phyloP scores from a whole-genome alignment of 2,113 vertebrate species.

The Nematolebias whitei region DNA sequence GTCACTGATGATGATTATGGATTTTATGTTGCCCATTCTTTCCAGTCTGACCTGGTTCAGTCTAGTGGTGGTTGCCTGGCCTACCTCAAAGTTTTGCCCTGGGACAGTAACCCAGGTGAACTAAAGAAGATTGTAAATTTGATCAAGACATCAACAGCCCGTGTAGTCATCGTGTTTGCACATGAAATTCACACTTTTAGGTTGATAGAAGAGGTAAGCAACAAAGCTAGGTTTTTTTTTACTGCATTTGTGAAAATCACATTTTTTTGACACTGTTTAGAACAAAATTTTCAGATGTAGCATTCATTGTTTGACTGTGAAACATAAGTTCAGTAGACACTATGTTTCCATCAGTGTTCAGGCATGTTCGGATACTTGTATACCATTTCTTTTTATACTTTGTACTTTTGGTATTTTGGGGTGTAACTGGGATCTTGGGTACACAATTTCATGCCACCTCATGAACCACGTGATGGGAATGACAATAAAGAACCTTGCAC shows the following conservation, averaged over 20 bases:
- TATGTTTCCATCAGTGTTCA: too few species aligned
- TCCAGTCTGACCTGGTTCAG: not conserved
- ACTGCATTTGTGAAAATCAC: not conserved
- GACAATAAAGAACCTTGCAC: too few species aligned
- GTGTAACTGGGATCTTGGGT: too few species aligned
- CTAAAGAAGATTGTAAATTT: constrained; percentile 29
- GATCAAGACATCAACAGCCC: constrained; percentile 41
- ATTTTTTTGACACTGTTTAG: not conserved
- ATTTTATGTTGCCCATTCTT: not conserved
- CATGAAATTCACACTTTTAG: constrained; percentile 44
- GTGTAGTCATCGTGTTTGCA: constrained; percentile 49
- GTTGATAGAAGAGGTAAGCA: constrained; percentile 48
- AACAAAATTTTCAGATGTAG: too few species aligned
- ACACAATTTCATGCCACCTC: too few species aligned
- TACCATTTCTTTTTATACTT: too few species aligned
- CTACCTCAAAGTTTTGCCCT: constrained; percentile 37
- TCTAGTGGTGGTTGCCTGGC: not conserved
- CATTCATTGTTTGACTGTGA: too few species aligned
- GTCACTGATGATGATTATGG: constrained; percentile 1
- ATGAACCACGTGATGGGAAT: too few species aligned
- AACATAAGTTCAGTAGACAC: too few species aligned
- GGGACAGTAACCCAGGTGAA: constrained; percentile 30
- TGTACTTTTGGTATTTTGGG: too few species aligned
- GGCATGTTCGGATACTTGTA: too few species aligned
- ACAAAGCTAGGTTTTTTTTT: not conserved